Evolutionary conservation across 1,140 invertebrate species (phyloP), one percentile per base, ranked within the genome.

Genomic region (Frieseomelitta varia): DNA sequence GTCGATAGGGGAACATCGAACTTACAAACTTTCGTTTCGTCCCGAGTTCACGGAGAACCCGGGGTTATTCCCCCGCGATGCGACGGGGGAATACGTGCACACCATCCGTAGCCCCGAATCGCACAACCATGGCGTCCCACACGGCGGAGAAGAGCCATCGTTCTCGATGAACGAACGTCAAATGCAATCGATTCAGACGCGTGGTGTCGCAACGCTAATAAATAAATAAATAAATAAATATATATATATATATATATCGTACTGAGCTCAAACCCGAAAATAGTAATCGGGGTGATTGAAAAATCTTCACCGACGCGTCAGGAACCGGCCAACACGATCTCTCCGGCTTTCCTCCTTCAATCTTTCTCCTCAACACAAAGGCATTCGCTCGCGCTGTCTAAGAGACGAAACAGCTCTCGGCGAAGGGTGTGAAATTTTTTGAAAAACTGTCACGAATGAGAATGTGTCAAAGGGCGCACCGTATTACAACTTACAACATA

Each of bases 241-340:
- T 47, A 8, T 10, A 8, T 47, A 8, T 47, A 6, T 39, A 8
- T 47, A 8, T 10, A n/a, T 61, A 55, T 67, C 76, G 63, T 67
- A 30, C 61, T 34, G 51, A 79, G 77, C 77, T 79, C 51, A 55
- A 55, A 21, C 63, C 77, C 77, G 65, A 61, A 79, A 79, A 79
- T 79, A 79, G 77, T 79, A 79, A 51, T 79, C 34, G n/a, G 61
- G 39, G 76, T 67, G 67, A 78, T 76, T 68, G 77, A 79, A 79
- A 53, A 68, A 65, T 77, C 21, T 79, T 79, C 65, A 30, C 39
- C 76, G 63, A 78, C 27, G 30, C 56, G n/a, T 15, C 14, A 76
- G 51, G 39, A 78, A 78, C 34, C 47, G 76, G 1, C n/a, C 17
- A 63, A 63, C 61, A 53, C 76, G 53, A 24, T 39, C 75, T 51